Percentiles rank a stretch among this genome's conserved stretches.
phyloP scores from a whole-genome alignment of 2,113 vertebrate genomes.

The Pitta sordida region DNA sequence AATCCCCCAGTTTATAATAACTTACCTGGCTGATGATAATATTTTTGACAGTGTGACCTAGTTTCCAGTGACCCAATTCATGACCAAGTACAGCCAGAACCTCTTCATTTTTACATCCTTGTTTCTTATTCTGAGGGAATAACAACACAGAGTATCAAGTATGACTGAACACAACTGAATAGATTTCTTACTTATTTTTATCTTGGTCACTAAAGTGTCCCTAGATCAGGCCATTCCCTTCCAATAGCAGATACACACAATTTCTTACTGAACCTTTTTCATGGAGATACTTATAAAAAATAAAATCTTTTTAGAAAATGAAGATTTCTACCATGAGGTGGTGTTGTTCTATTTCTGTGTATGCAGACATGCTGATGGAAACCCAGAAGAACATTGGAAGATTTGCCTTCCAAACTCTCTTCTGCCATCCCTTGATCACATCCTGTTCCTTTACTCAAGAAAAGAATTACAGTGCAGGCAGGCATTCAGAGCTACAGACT shows the following conservation, averaged over 20 bases:
- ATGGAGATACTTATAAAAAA: background rate
- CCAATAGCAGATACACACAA: background rate
- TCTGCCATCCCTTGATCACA: background rate
- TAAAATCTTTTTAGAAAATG: background rate
- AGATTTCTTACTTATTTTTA: background rate
- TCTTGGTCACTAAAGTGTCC: background rate
- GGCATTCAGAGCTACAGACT: background rate
- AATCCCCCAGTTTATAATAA: background rate
- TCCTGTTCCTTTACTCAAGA: background rate
- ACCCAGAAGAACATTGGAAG: background rate
- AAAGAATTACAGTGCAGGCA: background rate
- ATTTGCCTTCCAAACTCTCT: background rate
- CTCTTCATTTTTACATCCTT: conserved; percentile 96
- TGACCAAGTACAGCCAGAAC: conserved; percentile 95
- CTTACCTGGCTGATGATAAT: conserved; percentile 96
- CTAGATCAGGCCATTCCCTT: background rate
- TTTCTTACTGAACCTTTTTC: background rate
- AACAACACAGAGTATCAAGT: background rate
- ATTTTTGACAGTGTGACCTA: conserved; percentile 96
- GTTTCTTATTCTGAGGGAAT: conserved; percentile 86
- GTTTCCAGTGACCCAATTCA: conserved; percentile 97
- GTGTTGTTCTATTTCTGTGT: background rate
- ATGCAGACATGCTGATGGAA: background rate
- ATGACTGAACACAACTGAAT: background rate
- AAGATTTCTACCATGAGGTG: background rate